Percentiles rank a stretch among this genome's conserved stretches.
Conservation (phyloP, 2,113 vertebrate species). For the Xyliphius kryptos region DNA sequence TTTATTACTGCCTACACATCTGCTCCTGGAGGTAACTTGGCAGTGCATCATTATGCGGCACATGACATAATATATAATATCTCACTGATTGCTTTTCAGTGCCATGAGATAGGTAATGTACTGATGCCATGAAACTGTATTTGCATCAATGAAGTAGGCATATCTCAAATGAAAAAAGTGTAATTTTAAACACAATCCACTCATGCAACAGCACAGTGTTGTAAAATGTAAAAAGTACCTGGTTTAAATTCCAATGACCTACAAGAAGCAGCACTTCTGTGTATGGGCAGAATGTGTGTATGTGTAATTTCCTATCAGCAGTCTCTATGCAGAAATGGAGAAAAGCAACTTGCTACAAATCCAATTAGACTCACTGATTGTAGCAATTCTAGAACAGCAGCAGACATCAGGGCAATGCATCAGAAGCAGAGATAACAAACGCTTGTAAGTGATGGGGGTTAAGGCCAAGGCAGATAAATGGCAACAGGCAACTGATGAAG, state of each 20-base stretch:
- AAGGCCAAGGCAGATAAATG: constrained; percentile 51
- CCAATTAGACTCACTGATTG: constrained; percentile 24
- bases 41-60: constrained; percentile 26
- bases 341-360: constrained; percentile 6
- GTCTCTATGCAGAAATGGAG: not conserved
- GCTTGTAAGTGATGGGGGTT: constrained; percentile 41
- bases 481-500: constrained; percentile 50
- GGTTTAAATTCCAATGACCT: too few species aligned
- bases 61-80: constrained; percentile 37
- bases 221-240: not conserved
- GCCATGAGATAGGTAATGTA: constrained; percentile 21
- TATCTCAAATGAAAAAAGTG: not conserved
- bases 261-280: constrained; percentile 2
- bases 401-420: constrained; percentile 21
- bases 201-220: not conserved
- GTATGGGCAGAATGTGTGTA: not conserved
- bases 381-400: constrained; percentile 16
- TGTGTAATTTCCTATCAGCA: constrained; percentile 8
- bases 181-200: constrained; percentile 8
- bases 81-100: constrained; percentile 42
- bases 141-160: constrained; percentile 5
- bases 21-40: constrained; percentile 44
- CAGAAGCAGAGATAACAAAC: constrained; percentile 12
- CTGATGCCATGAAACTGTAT: constrained; percentile 4
- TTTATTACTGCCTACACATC: constrained; percentile 58